A percentile compares a stretch with the other conserved stretches of the same genome.
These are phyloP conservation scores for Conomelus anceps DNA, from an alignment of 2,888 invertebrate species.

Conservation along the genomic window DNA sequence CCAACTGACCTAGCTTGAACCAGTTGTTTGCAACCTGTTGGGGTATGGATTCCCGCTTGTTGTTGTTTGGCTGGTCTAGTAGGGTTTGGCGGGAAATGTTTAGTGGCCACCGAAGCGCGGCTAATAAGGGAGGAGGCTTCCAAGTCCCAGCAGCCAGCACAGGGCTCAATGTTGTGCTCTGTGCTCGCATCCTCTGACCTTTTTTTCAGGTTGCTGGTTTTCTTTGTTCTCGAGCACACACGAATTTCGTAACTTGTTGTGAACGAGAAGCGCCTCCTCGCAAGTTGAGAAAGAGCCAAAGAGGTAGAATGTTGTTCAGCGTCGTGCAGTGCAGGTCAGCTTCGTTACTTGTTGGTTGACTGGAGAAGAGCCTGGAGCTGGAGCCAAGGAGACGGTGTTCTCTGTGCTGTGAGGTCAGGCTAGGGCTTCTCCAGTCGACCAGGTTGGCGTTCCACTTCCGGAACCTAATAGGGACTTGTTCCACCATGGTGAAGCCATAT, in stretches of 20 bases:
- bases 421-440: neutral
- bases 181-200: neutral
- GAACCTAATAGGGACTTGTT: neutral
- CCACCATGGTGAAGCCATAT: neutral
- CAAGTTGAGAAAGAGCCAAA: neutral
- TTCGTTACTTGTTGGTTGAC: neutral
- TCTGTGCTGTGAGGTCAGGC: neutral
- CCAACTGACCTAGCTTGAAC: neutral
- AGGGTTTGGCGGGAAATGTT: neutral
- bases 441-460: neutral
- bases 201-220: neutral
- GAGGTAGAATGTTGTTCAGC: neutral
- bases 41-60: neutral
- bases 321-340: neutral
- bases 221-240: neutral
- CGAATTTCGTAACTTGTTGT: neutral
- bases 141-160: neutral
- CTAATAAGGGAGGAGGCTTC: neutral
- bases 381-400: neutral
- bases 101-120: neutral
- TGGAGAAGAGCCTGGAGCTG: neutral
- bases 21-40: neutral
- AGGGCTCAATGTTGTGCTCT: neutral
- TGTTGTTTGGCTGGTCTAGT: neutral
- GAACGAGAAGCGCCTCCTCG: neutral